Base-by-base conservation (phyloP, 1,140 invertebrate genomes). In the Lethrus apterus region DNA sequence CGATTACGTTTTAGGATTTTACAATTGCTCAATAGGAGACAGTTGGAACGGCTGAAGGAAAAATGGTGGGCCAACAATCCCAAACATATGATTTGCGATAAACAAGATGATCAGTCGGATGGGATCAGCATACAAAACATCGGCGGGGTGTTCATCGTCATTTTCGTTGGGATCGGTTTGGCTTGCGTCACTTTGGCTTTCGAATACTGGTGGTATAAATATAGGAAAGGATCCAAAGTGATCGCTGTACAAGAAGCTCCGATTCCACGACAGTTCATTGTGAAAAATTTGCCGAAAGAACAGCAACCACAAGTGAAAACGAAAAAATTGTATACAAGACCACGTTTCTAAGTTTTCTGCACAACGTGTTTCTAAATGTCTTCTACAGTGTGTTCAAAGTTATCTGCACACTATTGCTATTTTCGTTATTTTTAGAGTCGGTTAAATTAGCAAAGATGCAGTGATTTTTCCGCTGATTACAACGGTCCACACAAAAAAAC, bases 81-180 rank as follows among this genome's bases (percentile, higher is more conserved):
- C 0, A 60, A 70, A 5, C 66, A 70, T 44, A 66, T 67, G 48
- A 48, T 67, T 8, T 83, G 80, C 62, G 73, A 76, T 5, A 70
- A 74, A 40, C 61, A 69, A 29, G 75, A 78, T 43, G 73, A 79
- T 50, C 74, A 80, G 35, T 52, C 41, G 1, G 50, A 48, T 17
- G 48, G 46, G 9, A 50, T 54, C 24, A 50, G 52, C 8, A 50
- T 50, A 14, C 43, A 44, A 43, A 50, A 54, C 21, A 53, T 50
- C 7, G 48, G 83, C 61, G 83, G 83, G 18, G 82, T 85, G 2
- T 85, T 85, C 59, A 78, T 86, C 31, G 75, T 82, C 8, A 80
- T 82, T 45, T 75, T 82, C 49, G 77, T 78, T 8, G 79, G 79
- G 2, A 81, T 83, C 23, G 72, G 73, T 2, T 59, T 82, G 55